Percentiles rank a stretch among this genome's conserved stretches.
phyloP scores from a whole-genome alignment of 2,888 invertebrate species.

The Agrochola lota region DNA sequence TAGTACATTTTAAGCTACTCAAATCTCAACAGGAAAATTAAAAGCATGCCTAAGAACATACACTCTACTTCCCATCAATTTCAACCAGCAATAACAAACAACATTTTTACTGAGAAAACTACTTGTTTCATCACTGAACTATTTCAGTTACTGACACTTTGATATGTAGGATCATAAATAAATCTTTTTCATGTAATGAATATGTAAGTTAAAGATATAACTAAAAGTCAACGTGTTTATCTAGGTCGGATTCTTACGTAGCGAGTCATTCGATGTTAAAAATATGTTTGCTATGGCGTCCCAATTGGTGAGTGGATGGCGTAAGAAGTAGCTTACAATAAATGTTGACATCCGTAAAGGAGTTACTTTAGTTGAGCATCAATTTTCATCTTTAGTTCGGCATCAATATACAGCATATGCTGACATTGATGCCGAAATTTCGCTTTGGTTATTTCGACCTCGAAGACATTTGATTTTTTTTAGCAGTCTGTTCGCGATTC shows the following conservation, averaged over 20 bases:
- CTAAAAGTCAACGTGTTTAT: conserved; percentile 27
- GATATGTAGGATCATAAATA: conserved; percentile 39
- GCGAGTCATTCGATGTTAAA: conserved; percentile 2
- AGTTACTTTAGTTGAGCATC: neutral
- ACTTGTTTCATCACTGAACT: conserved; percentile 52
- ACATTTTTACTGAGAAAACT: conserved; percentile 40
- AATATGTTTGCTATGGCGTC: conserved; percentile 1
- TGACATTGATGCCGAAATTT: neutral
- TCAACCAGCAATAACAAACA: conserved; percentile 54
- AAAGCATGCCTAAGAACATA: conserved; percentile 28
- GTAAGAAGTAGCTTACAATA: neutral
- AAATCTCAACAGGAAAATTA: conserved; percentile 34
- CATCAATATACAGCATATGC: too few relatives aligned
- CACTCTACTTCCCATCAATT: conserved; percentile 43
- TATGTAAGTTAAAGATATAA: conserved; percentile 29
- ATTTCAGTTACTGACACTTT: conserved; percentile 51
- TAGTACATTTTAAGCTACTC: conserved; percentile 16
- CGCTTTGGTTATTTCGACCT: neutral
- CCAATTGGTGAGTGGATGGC: neutral
- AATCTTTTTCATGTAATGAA: conserved; percentile 42
- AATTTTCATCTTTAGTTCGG: too few relatives aligned
- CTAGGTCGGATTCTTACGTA: conserved; percentile 18
- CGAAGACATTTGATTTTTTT: neutral
- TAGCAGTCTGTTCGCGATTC: neutral
- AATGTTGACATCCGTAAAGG: neutral